These are phyloP conservation scores for Ammodytes marinus DNA, from an alignment of 2,113 vertebrate genomes.

Conservation along the genomic window DNA sequence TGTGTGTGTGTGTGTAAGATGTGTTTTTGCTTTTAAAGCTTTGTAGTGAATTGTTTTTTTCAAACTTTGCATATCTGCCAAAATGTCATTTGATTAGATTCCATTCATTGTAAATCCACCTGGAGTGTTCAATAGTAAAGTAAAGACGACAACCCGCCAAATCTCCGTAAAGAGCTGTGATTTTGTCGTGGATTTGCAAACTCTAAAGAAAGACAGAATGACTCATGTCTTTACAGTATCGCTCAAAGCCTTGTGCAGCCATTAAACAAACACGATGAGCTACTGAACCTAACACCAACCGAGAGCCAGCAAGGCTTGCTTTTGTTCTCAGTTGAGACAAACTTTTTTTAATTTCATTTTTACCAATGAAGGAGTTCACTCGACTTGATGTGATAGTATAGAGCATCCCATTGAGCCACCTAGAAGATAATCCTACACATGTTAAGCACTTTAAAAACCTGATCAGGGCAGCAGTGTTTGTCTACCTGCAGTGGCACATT, in stretches of 20 bases:
- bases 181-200: neutral
- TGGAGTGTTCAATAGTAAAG: neutral
- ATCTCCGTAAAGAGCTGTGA: neutral
- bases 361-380: neutral
- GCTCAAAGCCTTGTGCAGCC: neutral
- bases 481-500: constrained; percentile 55
- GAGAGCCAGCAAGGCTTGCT: neutral
- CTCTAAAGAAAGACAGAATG: neutral
- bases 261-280: neutral
- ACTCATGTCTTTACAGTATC: neutral
- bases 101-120: neutral
- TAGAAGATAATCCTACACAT: neutral
- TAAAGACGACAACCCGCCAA: neutral
- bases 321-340: neutral
- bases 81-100: neutral
- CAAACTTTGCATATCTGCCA: constrained; percentile 8
- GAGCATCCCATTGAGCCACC: neutral
- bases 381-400: neutral
- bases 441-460: neutral
- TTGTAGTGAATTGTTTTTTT: neutral
- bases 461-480: neutral
- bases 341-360: neutral
- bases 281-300: neutral
- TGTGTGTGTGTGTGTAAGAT: neutral
- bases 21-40: neutral